Base-by-base conservation (phyloP, 1,140 invertebrate genomes). In the Brachionus rotundiformis region DNA sequence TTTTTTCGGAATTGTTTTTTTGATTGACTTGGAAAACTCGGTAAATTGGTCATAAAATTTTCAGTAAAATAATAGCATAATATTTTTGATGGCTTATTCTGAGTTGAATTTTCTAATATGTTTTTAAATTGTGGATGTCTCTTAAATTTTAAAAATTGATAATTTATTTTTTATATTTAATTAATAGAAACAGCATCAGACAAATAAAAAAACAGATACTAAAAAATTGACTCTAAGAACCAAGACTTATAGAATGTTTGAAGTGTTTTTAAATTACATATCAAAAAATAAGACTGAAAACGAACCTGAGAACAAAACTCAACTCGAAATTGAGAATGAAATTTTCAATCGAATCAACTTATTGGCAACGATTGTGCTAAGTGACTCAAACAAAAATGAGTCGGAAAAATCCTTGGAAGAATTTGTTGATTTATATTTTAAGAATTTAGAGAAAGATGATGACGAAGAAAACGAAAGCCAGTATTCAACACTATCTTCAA, bases 401-500 rank as follows among this genome's bases (percentile, higher is more conserved):
- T 10, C 36, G 11, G 68, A 44, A 73, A 73, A 73, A 73, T 44
- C 68, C 1, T n/a, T 73, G 0, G 76, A 59, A 29, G 76, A 54
- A 33, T 79, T 39, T 63, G 36, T 79, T 63, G 25, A 19, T 39
- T n/a, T 25, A 23, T 79, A 31, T 79, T 63, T 79, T 13, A 79
- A 79, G 16, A n/a, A 41, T 19, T 11, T 79, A 16, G 76, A 79
- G 13, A 27, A 79, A 13, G 44, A 54, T 79, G 25, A 47, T 19
- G 44, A 79, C 25, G 27, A 79, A 2, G 76, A 79, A n/a, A 25
- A 31, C 8, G 16, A 2, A 13, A 79, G 76, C 29, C 76, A 79
- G 31, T 79, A 59, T 59, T 79, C 76, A 39, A 79, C 44, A 10
- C 11, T 79, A 39, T 79, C 76, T 19, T 59, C 76, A 10, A 79